Base-by-base conservation (phyloP, 1,140 invertebrate genomes). In the Trachymyrmex cornetzi region DNA sequence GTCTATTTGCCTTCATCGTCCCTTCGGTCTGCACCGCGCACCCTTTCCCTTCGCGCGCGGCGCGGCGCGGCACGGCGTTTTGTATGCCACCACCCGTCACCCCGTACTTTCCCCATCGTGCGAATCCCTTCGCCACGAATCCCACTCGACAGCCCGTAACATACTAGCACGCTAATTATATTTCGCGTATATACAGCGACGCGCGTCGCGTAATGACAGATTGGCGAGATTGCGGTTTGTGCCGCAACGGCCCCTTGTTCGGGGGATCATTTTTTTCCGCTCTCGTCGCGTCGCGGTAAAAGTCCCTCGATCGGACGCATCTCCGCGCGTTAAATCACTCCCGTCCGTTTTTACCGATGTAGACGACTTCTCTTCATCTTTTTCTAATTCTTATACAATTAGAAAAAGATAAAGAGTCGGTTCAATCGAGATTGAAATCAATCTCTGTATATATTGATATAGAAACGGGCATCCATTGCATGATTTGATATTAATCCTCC, bases 1-100 rank as follows among this genome's bases (percentile, higher is more conserved):
- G 92, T 93, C 93, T 92, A 92, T 93, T 93, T 93, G 92, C 91
- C 92, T 85, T 88, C 87, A 88, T 90, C 92, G 86, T 91, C 84
- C 88, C 88, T 91, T 89, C 87, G 66, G 74, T 75, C 77, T 61
- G 19, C 71, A 64, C 82, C 48, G 48, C 87, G 66, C 48, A 14
- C 64, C 59, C 82, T 75, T 19, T 64, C 61, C 22, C 64, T 66
- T 55, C 53, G 48, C 30, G n/a, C 38, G 66, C 66, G 22, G 30
- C 30, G 30, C 30, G 30, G 66, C 66, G 66, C 66, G 22, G 66
- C 66, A 38, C 66, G 22, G 66, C 66, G n/a, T 87, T 64, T 66
- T 77, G 61, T 38, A 64, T 66, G 48, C 66, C 67, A 72, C 66
- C 27, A 57, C 24, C 79, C 66, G 22, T 24, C 19, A 16, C 55